Evolutionary conservation across 1,140 invertebrate species (phyloP), one percentile per base, ranked within the genome.

Genomic region (Idris sp.): DNA sequence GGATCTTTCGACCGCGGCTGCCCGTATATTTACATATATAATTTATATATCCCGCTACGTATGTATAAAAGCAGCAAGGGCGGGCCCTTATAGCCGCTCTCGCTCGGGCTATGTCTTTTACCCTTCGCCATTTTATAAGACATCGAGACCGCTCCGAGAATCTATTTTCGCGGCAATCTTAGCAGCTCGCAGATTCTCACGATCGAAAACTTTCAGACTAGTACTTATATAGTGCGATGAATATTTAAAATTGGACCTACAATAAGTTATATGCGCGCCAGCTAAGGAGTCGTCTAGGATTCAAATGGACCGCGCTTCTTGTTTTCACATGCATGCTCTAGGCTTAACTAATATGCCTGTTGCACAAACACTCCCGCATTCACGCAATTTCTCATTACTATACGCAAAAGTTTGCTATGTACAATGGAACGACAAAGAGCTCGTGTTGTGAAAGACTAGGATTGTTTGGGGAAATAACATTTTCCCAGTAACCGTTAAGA

Each of bases 1-100:
- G n/a, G n/a, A n/a, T n/a, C n/a, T n/a, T 84, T 85, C 76, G 81
- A 85, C 84, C 83, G 79, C 56, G 75, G n/a, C 72, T 72, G 81
- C 67, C 76, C 79, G 82, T 85, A 83, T 84, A 85, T 84, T 85
- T 85, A 84, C 81, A 85, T 85, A 83, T 84, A 84, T 85, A 85
- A 85, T 85, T 85, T 85, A 85, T 84, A 83, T 85, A 84, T 80
- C 82, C 78, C 78, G 74, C 22, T 48, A 53, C 56, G 54, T 64
- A 68, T 54, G 74, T 64, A 41, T 53, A 59, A n/a, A n/a, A n/a
- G n/a, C n/a, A n/a, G n/a, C n/a, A n/a, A n/a, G 67, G 76, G 74
- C 78, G 69, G 75, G 41, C 64, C 76, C 59, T n/a, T n/a, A n/a
- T n/a, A n/a, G n/a, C n/a, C n/a, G n/a, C n/a, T n/a, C n/a, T n/a